Evolutionary conservation across 2,797 vertebrate species (phyloP).

Genomic region (Aeoliscus strigatus): DNA sequence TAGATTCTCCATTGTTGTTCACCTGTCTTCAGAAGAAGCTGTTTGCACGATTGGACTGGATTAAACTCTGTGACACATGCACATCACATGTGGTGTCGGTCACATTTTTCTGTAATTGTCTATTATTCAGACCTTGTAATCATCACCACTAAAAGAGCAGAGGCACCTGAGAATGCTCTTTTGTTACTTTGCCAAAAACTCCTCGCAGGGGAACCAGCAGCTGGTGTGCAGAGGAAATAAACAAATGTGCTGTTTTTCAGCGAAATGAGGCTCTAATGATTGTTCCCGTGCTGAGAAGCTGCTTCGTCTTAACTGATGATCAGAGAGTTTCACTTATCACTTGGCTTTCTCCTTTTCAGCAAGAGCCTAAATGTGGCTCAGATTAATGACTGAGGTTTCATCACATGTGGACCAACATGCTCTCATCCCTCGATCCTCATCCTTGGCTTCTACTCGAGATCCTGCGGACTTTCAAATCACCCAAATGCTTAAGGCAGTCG

Average conservation of each 20-base stretch:
- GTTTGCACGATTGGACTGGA: neutral
- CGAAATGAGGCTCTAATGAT: conserved; percentile 18
- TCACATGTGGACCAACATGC: conserved; percentile 14
- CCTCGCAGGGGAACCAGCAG: conserved; percentile 35
- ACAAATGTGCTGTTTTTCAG: conserved; percentile 26
- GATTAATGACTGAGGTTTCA: conserved; percentile 1
- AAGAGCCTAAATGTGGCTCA: neutral
- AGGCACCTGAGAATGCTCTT: conserved; percentile 59
- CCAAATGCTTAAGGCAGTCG: too few species aligned
- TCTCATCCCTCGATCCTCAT: too few species aligned
- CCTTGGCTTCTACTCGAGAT: too few species aligned
- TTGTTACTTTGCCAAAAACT: conserved; percentile 44
- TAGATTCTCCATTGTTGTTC: conserved; percentile 31
- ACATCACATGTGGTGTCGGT: conserved; percentile 38
- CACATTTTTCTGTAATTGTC: conserved; percentile 45
- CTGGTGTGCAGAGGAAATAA: conserved; percentile 48
- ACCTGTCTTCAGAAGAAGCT: conserved; percentile 20
- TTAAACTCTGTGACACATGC: conserved; percentile 28
- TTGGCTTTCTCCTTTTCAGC: conserved; percentile 11
- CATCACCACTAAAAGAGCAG: conserved; percentile 29
- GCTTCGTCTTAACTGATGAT: conserved; percentile 9
- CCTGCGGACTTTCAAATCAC: too few species aligned
- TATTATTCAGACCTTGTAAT: conserved; percentile 47
- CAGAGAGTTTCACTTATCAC: conserved; percentile 28
- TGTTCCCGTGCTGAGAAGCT: conserved; percentile 17